phyloP scores from a whole-genome alignment of 1,140 invertebrate species.

The Plutomurus gul region DNA sequence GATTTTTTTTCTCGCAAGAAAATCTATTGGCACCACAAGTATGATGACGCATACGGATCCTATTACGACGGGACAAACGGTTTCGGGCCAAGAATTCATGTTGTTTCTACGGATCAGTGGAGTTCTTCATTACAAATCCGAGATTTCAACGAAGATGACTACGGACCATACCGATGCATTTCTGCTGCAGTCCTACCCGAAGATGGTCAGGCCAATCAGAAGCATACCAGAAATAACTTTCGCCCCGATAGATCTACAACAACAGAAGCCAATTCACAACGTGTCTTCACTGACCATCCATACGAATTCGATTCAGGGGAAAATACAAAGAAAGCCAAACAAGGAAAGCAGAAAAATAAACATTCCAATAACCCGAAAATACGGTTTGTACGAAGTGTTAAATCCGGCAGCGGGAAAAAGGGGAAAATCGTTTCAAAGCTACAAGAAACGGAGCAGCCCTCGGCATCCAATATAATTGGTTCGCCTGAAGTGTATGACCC shows the following conservation, averaged over 20 bases:
- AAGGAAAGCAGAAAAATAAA: background rate
- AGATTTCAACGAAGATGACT: constrained; percentile 46
- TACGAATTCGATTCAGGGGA: constrained; percentile 24
- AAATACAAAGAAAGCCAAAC: background rate
- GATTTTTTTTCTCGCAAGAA: constrained; percentile 32
- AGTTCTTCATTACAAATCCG: constrained; percentile 41
- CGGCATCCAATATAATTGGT: background rate
- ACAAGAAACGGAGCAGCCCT: background rate
- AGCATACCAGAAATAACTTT: background rate
- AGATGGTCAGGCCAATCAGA: background rate
- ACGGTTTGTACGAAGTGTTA: background rate
- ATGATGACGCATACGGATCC: constrained; percentile 45
- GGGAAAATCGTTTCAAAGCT: background rate
- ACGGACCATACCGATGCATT: constrained; percentile 49
- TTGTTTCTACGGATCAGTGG: constrained; percentile 44
- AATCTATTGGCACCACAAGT: constrained; percentile 52
- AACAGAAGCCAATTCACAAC: background rate
- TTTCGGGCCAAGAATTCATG: constrained; percentile 44
- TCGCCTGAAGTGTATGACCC: constrained; percentile 11
- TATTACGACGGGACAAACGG: constrained; percentile 49
- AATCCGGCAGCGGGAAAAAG: background rate
- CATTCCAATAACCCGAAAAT: constrained; percentile 14
- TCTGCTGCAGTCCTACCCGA: constrained; percentile 49
- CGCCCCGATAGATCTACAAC: background rate
- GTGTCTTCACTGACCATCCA: background rate